Percentiles rank a stretch among this genome's conserved stretches.
phyloP scores from a whole-genome alignment of 2,113 vertebrate genomes.

The Phalacrocorax pelagicus region DNA sequence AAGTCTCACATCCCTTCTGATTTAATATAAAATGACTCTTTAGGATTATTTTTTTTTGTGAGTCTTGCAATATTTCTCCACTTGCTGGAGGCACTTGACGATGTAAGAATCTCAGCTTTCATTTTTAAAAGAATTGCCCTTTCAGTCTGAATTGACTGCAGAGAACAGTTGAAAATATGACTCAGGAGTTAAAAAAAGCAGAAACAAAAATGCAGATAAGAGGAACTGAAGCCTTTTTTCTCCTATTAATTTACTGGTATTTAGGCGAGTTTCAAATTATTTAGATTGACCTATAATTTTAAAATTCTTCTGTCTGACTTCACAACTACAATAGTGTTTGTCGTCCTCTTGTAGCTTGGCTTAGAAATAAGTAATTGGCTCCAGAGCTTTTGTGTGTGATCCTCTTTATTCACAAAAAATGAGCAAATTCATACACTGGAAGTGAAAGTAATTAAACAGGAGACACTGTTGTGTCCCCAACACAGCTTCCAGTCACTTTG shows the following conservation, averaged over 20 bases:
- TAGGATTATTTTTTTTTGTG: neutral
- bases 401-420: neutral
- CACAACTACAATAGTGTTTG: fast-evolving
- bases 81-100: neutral
- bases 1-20: neutral
- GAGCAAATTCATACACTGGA: neutral
- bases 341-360: neutral
- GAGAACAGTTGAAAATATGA: neutral
- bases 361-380: neutral
- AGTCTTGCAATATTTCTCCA: neutral
- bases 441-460: neutral
- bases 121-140: neutral
- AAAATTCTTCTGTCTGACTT: neutral
- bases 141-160: neutral
- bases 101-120: neutral
- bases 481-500: neutral
- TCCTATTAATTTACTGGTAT: neutral
- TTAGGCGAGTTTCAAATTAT: neutral
- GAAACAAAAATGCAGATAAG: neutral
- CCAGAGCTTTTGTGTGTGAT: neutral
- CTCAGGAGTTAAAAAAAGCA: neutral
- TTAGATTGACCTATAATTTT: neutral
- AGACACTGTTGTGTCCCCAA: neutral
- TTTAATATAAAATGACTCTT: neutral
- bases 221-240: neutral